Percentiles rank a stretch among this genome's conserved stretches.
These are phyloP conservation scores for Netelia inedita DNA, from an alignment of 2,888 invertebrate species.

Conservation along the genomic window DNA sequence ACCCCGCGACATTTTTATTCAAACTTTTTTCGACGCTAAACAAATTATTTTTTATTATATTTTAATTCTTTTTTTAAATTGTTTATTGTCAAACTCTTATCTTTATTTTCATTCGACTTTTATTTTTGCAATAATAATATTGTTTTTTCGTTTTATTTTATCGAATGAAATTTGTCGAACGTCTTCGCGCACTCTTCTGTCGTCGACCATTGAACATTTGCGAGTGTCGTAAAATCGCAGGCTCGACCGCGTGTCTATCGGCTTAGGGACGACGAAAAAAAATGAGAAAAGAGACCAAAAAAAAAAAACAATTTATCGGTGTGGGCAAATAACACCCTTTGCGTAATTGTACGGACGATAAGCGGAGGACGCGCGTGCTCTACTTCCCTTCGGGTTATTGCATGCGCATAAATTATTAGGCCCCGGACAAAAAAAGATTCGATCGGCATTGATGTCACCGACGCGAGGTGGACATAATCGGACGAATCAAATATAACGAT, in stretches of 20 bases:
- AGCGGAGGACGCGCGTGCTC: slow-evolving; percentile 47
- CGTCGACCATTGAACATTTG: slow-evolving; percentile 29
- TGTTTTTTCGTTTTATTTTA: neutral
- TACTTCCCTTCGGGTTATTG: slow-evolving; percentile 56
- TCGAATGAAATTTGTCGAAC: neutral
- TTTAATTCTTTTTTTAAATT: neutral
- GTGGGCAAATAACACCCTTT: slow-evolving; percentile 62
- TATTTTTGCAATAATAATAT: neutral
- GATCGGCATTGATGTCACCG: slow-evolving; percentile 25
- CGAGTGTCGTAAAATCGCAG: slow-evolving; percentile 46
- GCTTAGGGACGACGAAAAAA: slow-evolving; percentile 25
- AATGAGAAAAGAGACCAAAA: slow-evolving; percentile 19
- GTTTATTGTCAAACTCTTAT: neutral
- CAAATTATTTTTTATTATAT: neutral
- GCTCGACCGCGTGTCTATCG: slow-evolving; percentile 30
- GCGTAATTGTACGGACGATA: slow-evolving; percentile 41
- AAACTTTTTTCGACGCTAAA: neutral
- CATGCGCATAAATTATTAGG: slow-evolving; percentile 50
- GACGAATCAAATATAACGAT: neutral
- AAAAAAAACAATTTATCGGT: slow-evolving; percentile 21
- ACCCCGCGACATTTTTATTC: slow-evolving; percentile 31
- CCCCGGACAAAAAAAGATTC: slow-evolving; percentile 31
- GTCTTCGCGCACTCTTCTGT: neutral
- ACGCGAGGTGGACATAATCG: neutral
- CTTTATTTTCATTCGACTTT: neutral